Evolutionary conservation across 2,113 vertebrate genomes (phyloP).

Genomic region (Notarius quadriscutis): DNA sequence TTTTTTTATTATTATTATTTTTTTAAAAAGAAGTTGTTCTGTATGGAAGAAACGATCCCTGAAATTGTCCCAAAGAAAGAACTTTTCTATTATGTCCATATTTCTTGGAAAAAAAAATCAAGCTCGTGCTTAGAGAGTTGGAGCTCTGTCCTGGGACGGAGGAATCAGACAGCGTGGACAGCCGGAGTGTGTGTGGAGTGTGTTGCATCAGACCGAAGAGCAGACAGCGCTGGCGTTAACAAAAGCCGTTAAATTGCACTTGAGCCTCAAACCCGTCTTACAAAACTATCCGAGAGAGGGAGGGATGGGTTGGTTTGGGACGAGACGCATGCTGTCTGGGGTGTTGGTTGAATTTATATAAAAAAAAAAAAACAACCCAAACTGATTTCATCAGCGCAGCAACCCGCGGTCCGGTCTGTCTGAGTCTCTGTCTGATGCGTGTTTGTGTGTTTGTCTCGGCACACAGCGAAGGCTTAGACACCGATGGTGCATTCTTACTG

Average conservation of each 20-base stretch:
- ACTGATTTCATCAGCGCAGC: constrained; percentile 51
- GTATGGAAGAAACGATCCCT: neutral
- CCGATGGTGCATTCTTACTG: constrained; percentile 2
- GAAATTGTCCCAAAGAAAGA: neutral
- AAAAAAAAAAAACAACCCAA: constrained; percentile 46
- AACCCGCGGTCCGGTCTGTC: constrained; percentile 48
- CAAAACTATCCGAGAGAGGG: constrained; percentile 21
- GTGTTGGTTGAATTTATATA: constrained; percentile 42
- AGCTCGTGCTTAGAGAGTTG: neutral
- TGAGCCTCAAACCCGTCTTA: constrained; percentile 56
- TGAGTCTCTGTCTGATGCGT: neutral
- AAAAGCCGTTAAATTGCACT: constrained; percentile 55
- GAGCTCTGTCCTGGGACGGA: neutral
- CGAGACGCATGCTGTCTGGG: constrained; percentile 36
- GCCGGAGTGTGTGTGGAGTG: neutral
- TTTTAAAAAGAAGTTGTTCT: too few relatives aligned
- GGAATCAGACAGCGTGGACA: constrained; percentile 54
- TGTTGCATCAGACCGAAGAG: constrained; percentile 40
- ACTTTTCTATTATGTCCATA: neutral
- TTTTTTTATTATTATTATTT: too few relatives aligned
- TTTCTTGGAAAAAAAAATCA: too few relatives aligned
- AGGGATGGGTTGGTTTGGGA: neutral
- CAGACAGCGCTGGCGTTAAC: constrained; percentile 50
- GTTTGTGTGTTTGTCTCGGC: constrained; percentile 49
- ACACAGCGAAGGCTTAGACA: constrained; percentile 18